These are phyloP conservation scores for Actenoides lindsayi DNA, from an alignment of 2,113 vertebrate genomes.

Conservation along the genomic window DNA sequence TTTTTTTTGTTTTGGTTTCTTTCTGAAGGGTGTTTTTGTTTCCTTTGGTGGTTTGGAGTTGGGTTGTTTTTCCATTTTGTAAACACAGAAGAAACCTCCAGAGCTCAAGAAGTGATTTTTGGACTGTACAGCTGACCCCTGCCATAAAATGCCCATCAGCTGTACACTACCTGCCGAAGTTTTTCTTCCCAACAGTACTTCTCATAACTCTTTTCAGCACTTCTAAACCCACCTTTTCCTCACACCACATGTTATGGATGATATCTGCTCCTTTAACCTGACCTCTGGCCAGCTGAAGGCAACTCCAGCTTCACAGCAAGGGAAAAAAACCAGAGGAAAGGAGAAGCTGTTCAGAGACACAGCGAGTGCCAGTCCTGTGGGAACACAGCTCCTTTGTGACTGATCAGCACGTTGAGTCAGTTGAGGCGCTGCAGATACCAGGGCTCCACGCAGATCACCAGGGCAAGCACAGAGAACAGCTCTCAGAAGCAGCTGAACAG, in stretches of 20 bases:
- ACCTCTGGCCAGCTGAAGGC: neutral
- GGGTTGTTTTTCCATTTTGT: neutral
- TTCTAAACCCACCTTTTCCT: neutral
- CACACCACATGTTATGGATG: rapidly evolving
- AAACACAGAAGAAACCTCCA: neutral
- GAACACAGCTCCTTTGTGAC: conserved; percentile 44
- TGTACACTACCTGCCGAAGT: neutral
- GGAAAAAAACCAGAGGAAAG: neutral
- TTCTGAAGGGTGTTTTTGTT: neutral
- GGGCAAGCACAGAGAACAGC: neutral
- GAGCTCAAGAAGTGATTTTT: neutral
- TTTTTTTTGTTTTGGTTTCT: neutral
- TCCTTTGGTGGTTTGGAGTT: neutral
- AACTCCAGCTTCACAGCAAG: neutral
- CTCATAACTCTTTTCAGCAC: neutral
- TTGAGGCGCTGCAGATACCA: conserved; percentile 31
- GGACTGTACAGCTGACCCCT: neutral
- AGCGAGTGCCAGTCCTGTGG: neutral
- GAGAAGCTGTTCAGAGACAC: neutral
- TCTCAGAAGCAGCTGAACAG: neutral
- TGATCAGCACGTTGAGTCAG: neutral
- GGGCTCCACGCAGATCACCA: neutral
- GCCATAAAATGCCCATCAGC: neutral
- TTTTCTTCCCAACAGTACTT: neutral
- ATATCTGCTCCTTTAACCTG: neutral